Conservation (phyloP, 2,888 invertebrate genomes). For the Habroteleia sp. region DNA sequence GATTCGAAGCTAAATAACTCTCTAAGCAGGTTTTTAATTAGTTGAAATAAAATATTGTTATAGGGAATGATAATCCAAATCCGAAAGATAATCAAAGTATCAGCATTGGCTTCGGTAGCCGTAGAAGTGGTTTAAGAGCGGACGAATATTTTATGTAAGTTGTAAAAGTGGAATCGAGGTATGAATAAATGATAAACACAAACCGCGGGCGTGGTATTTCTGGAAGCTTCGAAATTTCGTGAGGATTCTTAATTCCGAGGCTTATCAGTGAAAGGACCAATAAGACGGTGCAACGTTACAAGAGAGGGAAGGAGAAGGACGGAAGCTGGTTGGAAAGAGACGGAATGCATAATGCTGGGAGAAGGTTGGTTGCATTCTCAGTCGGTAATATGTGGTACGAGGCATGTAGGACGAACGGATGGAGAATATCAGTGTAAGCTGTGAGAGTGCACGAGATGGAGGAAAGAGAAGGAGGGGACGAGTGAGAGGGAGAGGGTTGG, state of each 20-base stretch:
- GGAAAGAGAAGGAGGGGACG: conserved; percentile 50
- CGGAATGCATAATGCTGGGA: conserved; percentile 65
- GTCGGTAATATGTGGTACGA: conserved; percentile 77
- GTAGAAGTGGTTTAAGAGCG: background rate
- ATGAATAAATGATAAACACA: conserved; percentile 37
- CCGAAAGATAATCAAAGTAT: conserved; percentile 4
- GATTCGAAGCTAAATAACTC: no score
- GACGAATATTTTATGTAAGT: conserved; percentile 17
- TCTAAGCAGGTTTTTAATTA: no score
- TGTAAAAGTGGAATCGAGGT: conserved; percentile 11
- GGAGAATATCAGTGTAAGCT: conserved; percentile 71
- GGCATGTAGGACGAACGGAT: conserved; percentile 79
- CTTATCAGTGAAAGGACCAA: conserved; percentile 56
- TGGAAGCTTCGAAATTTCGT: conserved; percentile 59
- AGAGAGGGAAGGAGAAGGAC: conserved; percentile 32
- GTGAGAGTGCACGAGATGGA: conserved; percentile 61
- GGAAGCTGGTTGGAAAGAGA: conserved; percentile 39
- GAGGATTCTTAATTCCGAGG: conserved; percentile 57
- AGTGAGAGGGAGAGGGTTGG: conserved; percentile 57
- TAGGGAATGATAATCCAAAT: conserved; percentile 4
- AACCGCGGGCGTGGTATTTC: conserved; percentile 42
- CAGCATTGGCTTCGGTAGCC: background rate
- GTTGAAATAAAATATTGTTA: no score
- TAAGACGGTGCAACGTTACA: conserved; percentile 31
- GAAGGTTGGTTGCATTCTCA: conserved; percentile 75